Conservation (phyloP, 2,113 vertebrate species). For the Micronisus gabar region DNA sequence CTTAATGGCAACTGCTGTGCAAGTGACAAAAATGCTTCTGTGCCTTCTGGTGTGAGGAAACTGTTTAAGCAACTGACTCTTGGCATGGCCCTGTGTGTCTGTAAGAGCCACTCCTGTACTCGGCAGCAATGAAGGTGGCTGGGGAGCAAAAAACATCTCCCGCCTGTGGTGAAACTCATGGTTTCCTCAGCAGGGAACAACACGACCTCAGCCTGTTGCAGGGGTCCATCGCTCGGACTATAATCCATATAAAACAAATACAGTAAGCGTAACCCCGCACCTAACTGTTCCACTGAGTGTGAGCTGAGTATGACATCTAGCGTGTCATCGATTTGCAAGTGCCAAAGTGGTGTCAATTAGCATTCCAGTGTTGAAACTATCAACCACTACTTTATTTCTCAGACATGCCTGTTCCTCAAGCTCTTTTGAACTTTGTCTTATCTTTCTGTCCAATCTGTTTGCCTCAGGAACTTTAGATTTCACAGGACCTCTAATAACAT, state of each 20-base stretch:
- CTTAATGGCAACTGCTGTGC: slow-evolving; percentile 55
- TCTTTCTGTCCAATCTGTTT: neutral
- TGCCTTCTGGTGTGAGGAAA: slow-evolving; percentile 53
- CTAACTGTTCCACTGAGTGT: too few species aligned
- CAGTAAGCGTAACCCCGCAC: neutral
- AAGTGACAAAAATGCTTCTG: slow-evolving; percentile 57
- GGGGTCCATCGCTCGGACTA: neutral
- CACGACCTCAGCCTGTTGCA: neutral
- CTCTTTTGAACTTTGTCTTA: neutral
- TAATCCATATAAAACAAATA: neutral
- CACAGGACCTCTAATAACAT: neutral
- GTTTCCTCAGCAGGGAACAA: neutral
- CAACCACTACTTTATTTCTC: neutral
- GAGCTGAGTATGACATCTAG: neutral
- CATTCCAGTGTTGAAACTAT: neutral
- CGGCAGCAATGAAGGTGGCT: neutral
- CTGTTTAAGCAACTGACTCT: slow-evolving; percentile 34
- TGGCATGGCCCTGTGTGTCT: neutral
- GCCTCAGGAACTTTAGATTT: neutral
- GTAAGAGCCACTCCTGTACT: neutral
- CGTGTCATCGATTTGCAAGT: neutral
- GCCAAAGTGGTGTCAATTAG: neutral
- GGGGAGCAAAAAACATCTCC: neutral
- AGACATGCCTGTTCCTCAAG: neutral
- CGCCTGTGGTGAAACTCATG: neutral